Conservation (phyloP, 2,113 vertebrate species). For the Gallinago media region DNA sequence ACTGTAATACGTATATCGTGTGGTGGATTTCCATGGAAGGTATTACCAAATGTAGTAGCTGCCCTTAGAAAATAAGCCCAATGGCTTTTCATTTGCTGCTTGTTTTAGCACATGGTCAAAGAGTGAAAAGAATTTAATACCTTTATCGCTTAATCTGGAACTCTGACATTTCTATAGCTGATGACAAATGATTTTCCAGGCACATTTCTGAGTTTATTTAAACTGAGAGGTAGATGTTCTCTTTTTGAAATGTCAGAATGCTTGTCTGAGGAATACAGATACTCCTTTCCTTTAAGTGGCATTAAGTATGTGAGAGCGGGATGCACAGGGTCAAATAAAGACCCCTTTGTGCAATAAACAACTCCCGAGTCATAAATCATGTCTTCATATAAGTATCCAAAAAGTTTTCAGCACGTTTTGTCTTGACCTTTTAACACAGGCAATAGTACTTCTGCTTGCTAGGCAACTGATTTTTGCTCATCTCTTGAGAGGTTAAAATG, state of each 20-base stretch:
- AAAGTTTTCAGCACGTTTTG: constrained; percentile 20
- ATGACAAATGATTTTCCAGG: constrained; percentile 32
- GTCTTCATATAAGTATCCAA: background rate
- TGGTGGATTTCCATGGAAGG: background rate
- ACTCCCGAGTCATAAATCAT: background rate
- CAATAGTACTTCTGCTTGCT: background rate
- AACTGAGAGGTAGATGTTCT: constrained; percentile 37
- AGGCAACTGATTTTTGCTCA: constrained; percentile 29
- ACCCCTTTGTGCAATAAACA: background rate
- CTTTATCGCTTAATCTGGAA: background rate
- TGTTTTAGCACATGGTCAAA: background rate
- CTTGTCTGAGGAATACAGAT: constrained; percentile 13
- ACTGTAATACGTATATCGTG: background rate
- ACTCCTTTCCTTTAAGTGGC: constrained; percentile 7
- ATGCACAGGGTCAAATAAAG: background rate
- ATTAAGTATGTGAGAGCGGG: background rate
- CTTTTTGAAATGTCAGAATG: constrained; percentile 40
- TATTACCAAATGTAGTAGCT: background rate
- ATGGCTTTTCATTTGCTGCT: background rate
- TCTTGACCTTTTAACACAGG: constrained; percentile 29
- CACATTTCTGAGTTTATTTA: constrained; percentile 29
- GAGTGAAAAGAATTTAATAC: background rate
- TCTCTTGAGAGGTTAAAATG: constrained; percentile 2
- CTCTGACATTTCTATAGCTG: constrained; percentile 12
- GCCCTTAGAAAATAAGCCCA: constrained; percentile 1